Evolutionary conservation across 2,797 vertebrate genomes (phyloP), one percentile per base, ranked within the genome.

Genomic region (Hydrocynus forskahlii): DNA sequence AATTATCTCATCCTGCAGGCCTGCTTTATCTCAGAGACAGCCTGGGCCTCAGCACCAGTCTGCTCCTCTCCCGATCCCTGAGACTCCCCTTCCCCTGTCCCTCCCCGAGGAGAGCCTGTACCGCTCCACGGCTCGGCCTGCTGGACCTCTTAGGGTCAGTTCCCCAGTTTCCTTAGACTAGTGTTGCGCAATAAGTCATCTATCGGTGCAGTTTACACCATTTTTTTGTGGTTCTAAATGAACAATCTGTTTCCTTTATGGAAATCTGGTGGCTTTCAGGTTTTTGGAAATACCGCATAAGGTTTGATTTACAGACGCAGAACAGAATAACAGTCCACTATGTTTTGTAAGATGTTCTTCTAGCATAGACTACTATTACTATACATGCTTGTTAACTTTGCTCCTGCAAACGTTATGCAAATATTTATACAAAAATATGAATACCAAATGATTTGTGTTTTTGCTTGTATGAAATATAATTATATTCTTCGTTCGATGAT

Each of bases 1-100:
- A 87, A 84, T 85, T 84, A 85, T 85, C 88, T 87, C 81, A 76
- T 83, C 81, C 79, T 79, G 55, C 40, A 62, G 83, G 80, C 76
- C 86, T 86, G 81, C 84, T 81, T 84, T 84, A 76, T 81, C 86
- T 89, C 84, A 19, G 67, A 63, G 67, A 69, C 66, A 83, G 73
- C 63, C 57, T 66, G 76, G 73, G 76, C 79, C 66, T 79, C 74
- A 50, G 29, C 16, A 17, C 38, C n/a, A 45, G 69, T 59, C 29
- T 50, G 60, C 23, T 57, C 43, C 64, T 75, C 35, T 80, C 57
- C 59, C 78, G 70, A 70, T 66, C 57, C 70, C 54, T 7, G 54
- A 29, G 35, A 59, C 54, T 55, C 64, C 43, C 38, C 43, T 43
- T 5, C n/a, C 45, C 75, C 16, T 23, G 25, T 57, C 40, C 45